A percentile compares a stretch with the other conserved stretches of the same genome.
These are phyloP conservation scores for Halichoeres trimaculatus DNA, from an alignment of 2,113 vertebrate species.

Conservation along the genomic window DNA sequence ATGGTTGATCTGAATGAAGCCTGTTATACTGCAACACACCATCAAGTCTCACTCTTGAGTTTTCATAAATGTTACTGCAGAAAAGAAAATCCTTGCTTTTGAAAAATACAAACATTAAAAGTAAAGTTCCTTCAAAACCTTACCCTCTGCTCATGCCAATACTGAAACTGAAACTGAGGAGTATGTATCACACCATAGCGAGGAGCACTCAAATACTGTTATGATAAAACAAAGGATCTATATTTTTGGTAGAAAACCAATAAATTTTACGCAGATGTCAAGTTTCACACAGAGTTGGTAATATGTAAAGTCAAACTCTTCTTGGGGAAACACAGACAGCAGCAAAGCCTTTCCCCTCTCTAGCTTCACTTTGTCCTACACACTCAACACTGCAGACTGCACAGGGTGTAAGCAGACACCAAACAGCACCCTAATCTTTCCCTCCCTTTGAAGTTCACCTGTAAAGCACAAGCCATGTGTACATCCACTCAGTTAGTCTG, in stretches of 20 bases:
- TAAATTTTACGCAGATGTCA: no score
- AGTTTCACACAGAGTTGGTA: background rate
- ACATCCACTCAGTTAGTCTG: constrained; percentile 36
- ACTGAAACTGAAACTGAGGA: background rate
- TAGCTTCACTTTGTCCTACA: background rate
- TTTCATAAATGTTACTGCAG: constrained; percentile 1
- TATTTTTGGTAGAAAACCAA: no score
- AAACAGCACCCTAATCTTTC: constrained; percentile 30
- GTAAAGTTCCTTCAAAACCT: background rate
- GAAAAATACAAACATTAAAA: background rate
- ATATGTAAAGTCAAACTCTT: background rate
- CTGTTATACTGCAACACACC: constrained; percentile 8
- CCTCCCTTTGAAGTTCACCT: constrained; percentile 62
- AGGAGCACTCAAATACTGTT: no score
- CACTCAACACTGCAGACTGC: constrained; percentile 5
- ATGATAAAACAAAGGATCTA: no score
- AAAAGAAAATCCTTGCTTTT: constrained; percentile 1
- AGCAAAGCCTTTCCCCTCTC: background rate
- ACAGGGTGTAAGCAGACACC: constrained; percentile 45
- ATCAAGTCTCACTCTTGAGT: constrained; percentile 29
- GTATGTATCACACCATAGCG: no score
- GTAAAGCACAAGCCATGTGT: constrained; percentile 30
- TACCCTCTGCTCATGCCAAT: background rate
- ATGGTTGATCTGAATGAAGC: constrained; percentile 31
- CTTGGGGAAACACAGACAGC: constrained; percentile 4